Evolutionary conservation across 2,113 vertebrate genomes (phyloP).

Genomic region (Burhinus bistriatus): DNA sequence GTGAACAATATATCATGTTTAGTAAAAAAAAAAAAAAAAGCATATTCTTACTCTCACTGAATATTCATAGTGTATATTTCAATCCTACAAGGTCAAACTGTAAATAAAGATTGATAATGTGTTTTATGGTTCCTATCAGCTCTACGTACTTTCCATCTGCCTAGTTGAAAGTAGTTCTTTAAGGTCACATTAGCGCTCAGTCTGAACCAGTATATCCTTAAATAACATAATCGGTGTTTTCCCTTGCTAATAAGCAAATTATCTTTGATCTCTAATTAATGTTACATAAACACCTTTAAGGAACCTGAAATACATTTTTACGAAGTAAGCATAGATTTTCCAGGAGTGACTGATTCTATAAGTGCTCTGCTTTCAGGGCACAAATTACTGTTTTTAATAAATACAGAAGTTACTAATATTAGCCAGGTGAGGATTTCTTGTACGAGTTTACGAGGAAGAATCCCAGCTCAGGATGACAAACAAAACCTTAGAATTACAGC

Average conservation of each 20-base stretch:
- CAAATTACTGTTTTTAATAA: background rate
- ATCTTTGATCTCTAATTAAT: conserved; percentile 1
- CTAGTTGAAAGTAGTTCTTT: background rate
- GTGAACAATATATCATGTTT: background rate
- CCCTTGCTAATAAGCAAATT: background rate
- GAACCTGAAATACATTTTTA: background rate
- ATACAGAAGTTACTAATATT: background rate
- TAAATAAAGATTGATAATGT: background rate
- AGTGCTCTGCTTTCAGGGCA: background rate
- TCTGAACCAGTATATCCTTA: background rate
- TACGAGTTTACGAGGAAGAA: background rate
- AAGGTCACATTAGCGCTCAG: background rate
- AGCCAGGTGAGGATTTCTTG: background rate
- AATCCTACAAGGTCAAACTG: background rate
- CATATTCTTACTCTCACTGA: background rate
- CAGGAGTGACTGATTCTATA: background rate
- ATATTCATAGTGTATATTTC: background rate
- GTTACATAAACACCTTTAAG: background rate
- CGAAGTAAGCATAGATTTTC: background rate
- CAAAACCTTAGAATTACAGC: background rate
- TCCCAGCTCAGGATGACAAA: background rate
- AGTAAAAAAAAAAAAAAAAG: fast-evolving
- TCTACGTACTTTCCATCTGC: background rate
- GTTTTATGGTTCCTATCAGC: background rate
- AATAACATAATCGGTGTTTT: background rate